Percentiles rank a stretch among this genome's conserved stretches.
phyloP scores from a whole-genome alignment of 2,797 vertebrate genomes.

The Brotula barbata region DNA sequence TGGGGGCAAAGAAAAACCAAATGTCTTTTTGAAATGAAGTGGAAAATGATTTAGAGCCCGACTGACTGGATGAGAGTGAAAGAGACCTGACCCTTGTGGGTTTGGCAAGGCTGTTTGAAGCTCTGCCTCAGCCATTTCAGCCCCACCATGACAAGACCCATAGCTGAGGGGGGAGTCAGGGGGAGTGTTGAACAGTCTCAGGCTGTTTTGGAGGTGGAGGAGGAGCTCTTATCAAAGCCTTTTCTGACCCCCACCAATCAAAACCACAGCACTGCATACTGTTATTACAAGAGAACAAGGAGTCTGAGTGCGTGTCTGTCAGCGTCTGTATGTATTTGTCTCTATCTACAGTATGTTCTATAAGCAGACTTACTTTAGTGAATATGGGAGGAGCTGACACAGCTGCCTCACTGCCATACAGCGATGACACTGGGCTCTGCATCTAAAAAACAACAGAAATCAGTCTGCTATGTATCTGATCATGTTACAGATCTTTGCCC shows the following conservation, averaged over 20 bases:
- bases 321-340: too few species aligned
- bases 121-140: conserved; percentile 57
- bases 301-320: conserved; percentile 27
- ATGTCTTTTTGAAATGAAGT: conserved; percentile 66
- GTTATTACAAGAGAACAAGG: conserved; percentile 49
- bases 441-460: conserved; percentile 68
- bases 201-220: conserved; percentile 21
- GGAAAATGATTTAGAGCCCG: conserved; percentile 71
- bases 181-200: too few species aligned
- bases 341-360: not conserved
- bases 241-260: conserved; percentile 62
- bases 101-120: conserved; percentile 64
- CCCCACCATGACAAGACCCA: conserved; percentile 50
- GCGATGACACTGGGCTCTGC: conserved; percentile 86
- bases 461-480: not conserved
- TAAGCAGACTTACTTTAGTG: conserved; percentile 83
- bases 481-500: not conserved
- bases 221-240: conserved; percentile 44
- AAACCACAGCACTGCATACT: conserved; percentile 54
- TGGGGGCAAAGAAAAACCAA: conserved; percentile 62
- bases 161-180: conserved; percentile 25
- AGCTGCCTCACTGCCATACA: conserved; percentile 80
- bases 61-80: conserved; percentile 61
- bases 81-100: conserved; percentile 65
- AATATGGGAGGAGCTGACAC: conserved; percentile 82